These are phyloP conservation scores for Homarus americanus DNA, from an alignment of 1,140 invertebrate genomes.

Conservation along the genomic window DNA sequence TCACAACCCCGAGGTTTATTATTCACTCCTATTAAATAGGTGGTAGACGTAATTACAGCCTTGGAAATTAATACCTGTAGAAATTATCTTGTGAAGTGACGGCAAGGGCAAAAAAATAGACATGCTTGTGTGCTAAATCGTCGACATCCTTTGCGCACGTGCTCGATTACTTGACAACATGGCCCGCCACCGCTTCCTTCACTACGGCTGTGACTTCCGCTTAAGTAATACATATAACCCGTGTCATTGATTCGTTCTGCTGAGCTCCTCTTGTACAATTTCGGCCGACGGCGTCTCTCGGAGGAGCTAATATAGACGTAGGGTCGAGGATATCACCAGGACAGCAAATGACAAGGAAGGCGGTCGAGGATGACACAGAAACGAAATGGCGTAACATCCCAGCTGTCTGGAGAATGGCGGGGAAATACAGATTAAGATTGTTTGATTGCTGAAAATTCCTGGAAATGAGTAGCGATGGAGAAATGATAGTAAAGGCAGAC, in stretches of 20 bases:
- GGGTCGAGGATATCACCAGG: not conserved
- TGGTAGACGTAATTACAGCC: not conserved
- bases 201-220: not conserved
- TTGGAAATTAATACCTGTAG: not conserved
- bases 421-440: slow-evolving; percentile 46
- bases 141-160: slow-evolving; percentile 47
- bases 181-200: no score
- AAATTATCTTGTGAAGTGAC: not conserved
- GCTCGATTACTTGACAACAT: slow-evolving; percentile 16
- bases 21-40: not conserved
- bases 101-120: not conserved
- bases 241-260: not conserved
- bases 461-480: slow-evolving; percentile 42
- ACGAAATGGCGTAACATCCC: slow-evolving; percentile 9
- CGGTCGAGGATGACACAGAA: not conserved
- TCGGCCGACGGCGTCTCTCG: no score
- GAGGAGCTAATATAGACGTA: not conserved
- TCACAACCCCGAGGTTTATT: not conserved
- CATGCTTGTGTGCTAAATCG: slow-evolving; percentile 29
- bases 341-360: not conserved
- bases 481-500: not conserved
- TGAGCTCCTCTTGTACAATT: not conserved
- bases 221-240: not conserved
- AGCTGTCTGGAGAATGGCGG: slow-evolving; percentile 35
- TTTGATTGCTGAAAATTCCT: slow-evolving; percentile 50